These are phyloP conservation scores for Fratercula arctica DNA, from an alignment of 2,797 vertebrate species.

Conservation along the genomic window DNA sequence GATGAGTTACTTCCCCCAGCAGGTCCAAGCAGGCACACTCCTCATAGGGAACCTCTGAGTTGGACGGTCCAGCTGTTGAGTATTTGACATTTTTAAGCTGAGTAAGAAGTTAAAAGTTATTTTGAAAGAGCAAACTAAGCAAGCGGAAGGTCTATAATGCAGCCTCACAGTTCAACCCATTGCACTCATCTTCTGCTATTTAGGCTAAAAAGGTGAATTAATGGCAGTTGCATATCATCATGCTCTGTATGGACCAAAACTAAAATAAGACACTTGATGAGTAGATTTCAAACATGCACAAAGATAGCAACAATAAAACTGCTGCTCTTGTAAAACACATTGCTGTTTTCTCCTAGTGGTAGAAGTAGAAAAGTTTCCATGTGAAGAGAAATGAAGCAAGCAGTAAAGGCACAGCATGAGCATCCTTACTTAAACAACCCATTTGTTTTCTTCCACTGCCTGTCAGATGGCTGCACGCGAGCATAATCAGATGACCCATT, in stretches of 20 bases:
- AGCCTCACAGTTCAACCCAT: background rate
- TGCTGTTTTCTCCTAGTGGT: background rate
- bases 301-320: background rate
- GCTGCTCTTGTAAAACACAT: background rate
- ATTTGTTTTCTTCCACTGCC: background rate
- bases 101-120: background rate
- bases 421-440: background rate
- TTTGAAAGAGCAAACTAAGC: background rate
- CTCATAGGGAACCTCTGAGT: background rate
- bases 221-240: background rate
- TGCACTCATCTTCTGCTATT: background rate
- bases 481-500: background rate
- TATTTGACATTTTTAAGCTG: background rate
- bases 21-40: background rate
- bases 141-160: accelerated
- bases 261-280: background rate
- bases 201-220: background rate
- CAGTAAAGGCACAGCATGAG: background rate
- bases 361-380: background rate
- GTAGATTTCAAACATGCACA: background rate
- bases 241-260: background rate
- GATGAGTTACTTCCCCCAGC: background rate
- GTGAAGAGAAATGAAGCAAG: background rate
- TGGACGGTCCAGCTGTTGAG: background rate
- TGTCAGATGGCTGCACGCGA: background rate